Conservation (phyloP, 2,113 vertebrate species). For the Gnathonemus longibarbis region DNA sequence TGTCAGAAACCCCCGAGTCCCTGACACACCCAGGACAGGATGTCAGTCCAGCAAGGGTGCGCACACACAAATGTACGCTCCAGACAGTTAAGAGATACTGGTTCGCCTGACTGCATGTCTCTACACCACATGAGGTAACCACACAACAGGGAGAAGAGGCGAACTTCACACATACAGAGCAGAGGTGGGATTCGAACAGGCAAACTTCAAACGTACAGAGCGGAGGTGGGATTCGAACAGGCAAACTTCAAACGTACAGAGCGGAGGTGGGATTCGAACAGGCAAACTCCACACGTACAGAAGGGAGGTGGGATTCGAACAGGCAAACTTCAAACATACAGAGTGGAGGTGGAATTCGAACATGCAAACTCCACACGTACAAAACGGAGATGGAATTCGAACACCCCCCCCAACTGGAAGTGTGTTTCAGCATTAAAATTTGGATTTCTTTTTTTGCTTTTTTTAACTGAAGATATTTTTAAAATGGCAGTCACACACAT, state of each 20-base stretch:
- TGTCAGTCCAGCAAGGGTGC: not conserved
- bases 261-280: not conserved
- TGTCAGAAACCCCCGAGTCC: too few relatives aligned
- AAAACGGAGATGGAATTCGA: not conserved
- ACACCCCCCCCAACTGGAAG: not conserved
- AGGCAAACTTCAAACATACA: not conserved
- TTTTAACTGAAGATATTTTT: not conserved
- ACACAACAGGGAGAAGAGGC: not conserved
- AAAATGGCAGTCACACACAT: not conserved
- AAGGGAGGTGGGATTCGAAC: not conserved
- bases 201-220: not conserved
- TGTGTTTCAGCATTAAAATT: not conserved
- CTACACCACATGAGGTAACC: not conserved
- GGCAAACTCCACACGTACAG: not conserved
- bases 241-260: not conserved
- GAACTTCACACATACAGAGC: not conserved
- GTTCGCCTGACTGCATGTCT: not conserved
- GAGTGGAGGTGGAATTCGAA: not conserved
- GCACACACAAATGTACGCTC: not conserved
- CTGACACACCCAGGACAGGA: not conserved
- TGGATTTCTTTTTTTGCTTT: not conserved
- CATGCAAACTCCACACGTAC: not conserved
- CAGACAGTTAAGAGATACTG: not conserved
- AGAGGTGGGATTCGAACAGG: not conserved
- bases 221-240: not conserved